Base-by-base conservation (phyloP, 2,797 vertebrate genomes). In the Argentina silus region DNA sequence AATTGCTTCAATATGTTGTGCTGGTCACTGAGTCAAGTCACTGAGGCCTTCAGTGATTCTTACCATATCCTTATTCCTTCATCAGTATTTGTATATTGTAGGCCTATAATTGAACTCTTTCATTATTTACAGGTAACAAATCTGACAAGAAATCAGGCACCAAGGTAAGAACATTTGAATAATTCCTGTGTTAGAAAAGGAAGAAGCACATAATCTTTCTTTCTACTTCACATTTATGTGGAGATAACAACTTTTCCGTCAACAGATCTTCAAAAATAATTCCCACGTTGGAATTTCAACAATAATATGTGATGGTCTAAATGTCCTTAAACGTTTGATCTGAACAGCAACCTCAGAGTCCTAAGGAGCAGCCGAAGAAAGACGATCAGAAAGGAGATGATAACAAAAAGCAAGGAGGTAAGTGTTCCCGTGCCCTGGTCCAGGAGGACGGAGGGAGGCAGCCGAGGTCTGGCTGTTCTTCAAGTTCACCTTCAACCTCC, bases 361-460 rank as follows among this genome's bases (percentile, higher is more conserved):
- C 93, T 87, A 94, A 94, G 90, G 94, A 94, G 72, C 94, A 94
- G 81, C 92, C 93, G 78, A 94, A 94, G 90, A 95, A 95, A 93
- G 92, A 2, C 89, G 93, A 95, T 92, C 93, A 94, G 91, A 95
- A 95, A 94, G 93, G 91, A 92, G 93, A 94, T 78, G 93, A 94
- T 65, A 92, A 85, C 88, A 93, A 94, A 87, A 94, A 95, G 87
- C 93, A 94, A 93, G 93, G 93, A 94, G 94, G 94, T 94, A 91
- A 93, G 78, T 77, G 86, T 74, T 78, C 72, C 84, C 45, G 78
- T 61, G 11, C 74, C 60, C 0, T 67, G 48, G 8, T 15, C 71
- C 76, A 69, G 48, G 60, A 64, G 43, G 50, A 62, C 48, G 56
- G 50, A 68, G 62, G 57, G 60, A 43, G 14, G 15, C 7, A 12